phyloP scores from a whole-genome alignment of 2,888 invertebrate genomes.

The Scrobipalpa atriplicella region DNA sequence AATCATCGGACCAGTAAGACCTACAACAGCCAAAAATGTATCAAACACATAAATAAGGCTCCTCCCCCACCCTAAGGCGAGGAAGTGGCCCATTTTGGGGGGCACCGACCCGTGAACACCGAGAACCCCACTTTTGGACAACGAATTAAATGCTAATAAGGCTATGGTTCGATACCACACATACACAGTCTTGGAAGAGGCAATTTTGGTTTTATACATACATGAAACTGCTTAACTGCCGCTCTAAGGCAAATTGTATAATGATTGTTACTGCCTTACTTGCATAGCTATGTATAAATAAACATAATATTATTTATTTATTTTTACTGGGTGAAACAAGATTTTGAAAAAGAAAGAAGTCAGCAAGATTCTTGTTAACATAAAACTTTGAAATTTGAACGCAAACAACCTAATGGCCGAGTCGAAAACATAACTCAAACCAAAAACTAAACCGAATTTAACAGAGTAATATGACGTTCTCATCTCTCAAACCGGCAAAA shows the following conservation, averaged over 20 bases:
- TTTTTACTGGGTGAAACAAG: no score
- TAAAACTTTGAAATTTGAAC: background rate
- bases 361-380: background rate
- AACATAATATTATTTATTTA: background rate
- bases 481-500: constrained; percentile 19
- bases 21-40: constrained; percentile 50
- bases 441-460: constrained; percentile 11
- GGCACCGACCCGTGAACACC: constrained; percentile 75
- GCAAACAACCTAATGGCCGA: background rate
- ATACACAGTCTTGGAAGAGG: constrained; percentile 55
- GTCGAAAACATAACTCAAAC: background rate
- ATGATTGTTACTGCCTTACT: background rate
- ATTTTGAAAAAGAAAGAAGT: no score
- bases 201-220: constrained; percentile 40
- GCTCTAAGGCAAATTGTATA: constrained; percentile 2
- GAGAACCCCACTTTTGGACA: constrained; percentile 71
- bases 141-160: constrained; percentile 81
- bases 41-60: constrained; percentile 52
- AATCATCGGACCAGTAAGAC: constrained; percentile 57
- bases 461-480: constrained; percentile 12
- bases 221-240: background rate
- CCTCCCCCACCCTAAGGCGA: constrained; percentile 67
- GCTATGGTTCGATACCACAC: constrained; percentile 48
- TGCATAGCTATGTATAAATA: background rate
- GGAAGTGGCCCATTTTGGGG: constrained; percentile 79